Evolutionary conservation across 2,888 invertebrate genomes (phyloP).

Genomic region (Leptopilina syphax): DNA sequence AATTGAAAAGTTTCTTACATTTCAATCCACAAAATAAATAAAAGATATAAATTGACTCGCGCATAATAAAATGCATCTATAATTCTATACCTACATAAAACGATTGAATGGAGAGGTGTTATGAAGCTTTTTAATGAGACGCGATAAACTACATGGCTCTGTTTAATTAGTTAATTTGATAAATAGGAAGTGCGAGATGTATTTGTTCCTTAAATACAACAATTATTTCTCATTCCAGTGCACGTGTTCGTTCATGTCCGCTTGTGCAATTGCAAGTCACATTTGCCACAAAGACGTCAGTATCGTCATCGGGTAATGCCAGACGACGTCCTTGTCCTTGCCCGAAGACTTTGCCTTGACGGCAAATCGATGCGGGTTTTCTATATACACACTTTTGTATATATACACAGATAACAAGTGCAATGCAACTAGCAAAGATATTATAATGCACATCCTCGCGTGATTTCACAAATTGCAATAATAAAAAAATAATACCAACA

Average conservation of each 20-base stretch:
- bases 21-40: too few relatives aligned
- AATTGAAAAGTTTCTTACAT: too few relatives aligned
- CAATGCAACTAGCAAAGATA: constrained; percentile 8
- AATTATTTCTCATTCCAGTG: constrained; percentile 32
- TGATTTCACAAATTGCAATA: constrained; percentile 16
- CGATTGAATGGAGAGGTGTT: too few relatives aligned
- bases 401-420: constrained; percentile 12
- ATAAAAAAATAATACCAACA: too few relatives aligned
- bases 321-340: constrained; percentile 39
- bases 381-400: not conserved
- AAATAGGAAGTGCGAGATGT: constrained; percentile 23
- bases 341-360: constrained; percentile 39
- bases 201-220: constrained; percentile 15
- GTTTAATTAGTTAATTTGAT: constrained; percentile 14
- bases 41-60: too few relatives aligned
- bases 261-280: constrained; percentile 38
- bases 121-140: not conserved
- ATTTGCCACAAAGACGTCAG: constrained; percentile 40
- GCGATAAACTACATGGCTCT: not conserved
- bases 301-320: constrained; percentile 37
- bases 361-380: constrained; percentile 30
- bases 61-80: too few relatives aligned
- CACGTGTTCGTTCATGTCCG: constrained; percentile 2
- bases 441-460: constrained; percentile 8
- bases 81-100: too few relatives aligned